phyloP scores from a whole-genome alignment of 2,888 invertebrate species.

The Phyllotreta cruciferae region DNA sequence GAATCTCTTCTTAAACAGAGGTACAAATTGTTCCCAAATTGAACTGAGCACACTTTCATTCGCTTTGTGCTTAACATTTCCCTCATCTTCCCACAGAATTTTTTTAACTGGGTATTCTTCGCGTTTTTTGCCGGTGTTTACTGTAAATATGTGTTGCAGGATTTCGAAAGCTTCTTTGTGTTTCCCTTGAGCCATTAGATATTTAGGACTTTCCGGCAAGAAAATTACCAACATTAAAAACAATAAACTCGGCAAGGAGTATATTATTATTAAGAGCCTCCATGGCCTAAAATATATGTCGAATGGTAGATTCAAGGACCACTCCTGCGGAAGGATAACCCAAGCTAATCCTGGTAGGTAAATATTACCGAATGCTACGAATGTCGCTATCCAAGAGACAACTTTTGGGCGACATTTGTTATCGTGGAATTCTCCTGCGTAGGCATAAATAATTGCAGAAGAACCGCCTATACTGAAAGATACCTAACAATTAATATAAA shows the following conservation, averaged over 20 bases:
- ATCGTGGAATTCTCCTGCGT: slow-evolving; percentile 64
- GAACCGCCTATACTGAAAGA: slow-evolving; percentile 58
- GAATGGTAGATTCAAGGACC: slow-evolving; percentile 56
- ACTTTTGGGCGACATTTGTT: slow-evolving; percentile 60
- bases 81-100: slow-evolving; percentile 52
- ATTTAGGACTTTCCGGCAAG: slow-evolving; percentile 60
- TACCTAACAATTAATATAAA: too few relatives aligned
- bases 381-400: slow-evolving; percentile 57
- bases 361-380: slow-evolving; percentile 57
- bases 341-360: slow-evolving; percentile 57
- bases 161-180: slow-evolving; percentile 52
- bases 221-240: slow-evolving; percentile 49
- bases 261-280: slow-evolving; percentile 56
- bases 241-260: slow-evolving; percentile 55
- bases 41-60: slow-evolving; percentile 47
- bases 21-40: slow-evolving; percentile 58
- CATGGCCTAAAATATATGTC: slow-evolving; percentile 54
- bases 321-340: slow-evolving; percentile 53
- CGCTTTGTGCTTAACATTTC: slow-evolving; percentile 33
- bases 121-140: slow-evolving; percentile 52
- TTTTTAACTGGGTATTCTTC: slow-evolving; percentile 53
- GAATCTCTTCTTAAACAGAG: slow-evolving; percentile 53
- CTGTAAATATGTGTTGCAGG: slow-evolving; percentile 53
- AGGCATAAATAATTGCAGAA: slow-evolving; percentile 63
- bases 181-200: slow-evolving; percentile 53